A percentile compares a stretch with the other conserved stretches of the same genome.
phyloP scores from a whole-genome alignment of 2,888 invertebrate species.

The Trissolcus japonicus region DNA sequence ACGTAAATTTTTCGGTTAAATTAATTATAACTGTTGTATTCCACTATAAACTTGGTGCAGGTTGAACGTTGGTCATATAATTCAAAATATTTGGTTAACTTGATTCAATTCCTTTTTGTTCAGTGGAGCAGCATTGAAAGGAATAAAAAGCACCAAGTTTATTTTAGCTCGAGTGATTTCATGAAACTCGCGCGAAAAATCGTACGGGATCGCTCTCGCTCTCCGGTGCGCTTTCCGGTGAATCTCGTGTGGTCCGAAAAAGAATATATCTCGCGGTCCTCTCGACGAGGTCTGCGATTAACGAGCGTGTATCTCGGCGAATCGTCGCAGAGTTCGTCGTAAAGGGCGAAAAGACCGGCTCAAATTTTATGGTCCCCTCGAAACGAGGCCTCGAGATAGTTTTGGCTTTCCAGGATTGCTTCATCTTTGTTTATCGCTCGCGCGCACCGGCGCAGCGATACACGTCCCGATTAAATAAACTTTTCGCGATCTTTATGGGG shows the following conservation, averaged over 20 bases:
- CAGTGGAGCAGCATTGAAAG: not conserved
- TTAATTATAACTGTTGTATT: too few species aligned
- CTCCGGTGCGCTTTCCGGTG: constrained; percentile 22
- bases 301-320: constrained; percentile 55
- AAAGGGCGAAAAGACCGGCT: constrained; percentile 60
- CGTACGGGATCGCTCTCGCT: constrained; percentile 26
- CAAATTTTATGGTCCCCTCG: constrained; percentile 59
- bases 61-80: too few species aligned
- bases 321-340: constrained; percentile 58
- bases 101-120: too few species aligned
- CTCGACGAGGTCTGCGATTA: constrained; percentile 57
- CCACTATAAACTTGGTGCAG: too few species aligned
- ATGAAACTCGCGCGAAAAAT: constrained; percentile 51
- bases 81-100: too few species aligned
- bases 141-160: constrained; percentile 26
- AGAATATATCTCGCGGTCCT: constrained; percentile 52
- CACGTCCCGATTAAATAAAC: constrained; percentile 64
- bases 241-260: constrained; percentile 28
- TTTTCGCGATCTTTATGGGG: constrained; percentile 43
- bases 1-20: too few species aligned
- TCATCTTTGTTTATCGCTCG: constrained; percentile 59
- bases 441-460: constrained; percentile 49
- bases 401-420: constrained; percentile 58
- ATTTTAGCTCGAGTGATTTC: constrained; percentile 29
- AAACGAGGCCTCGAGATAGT: constrained; percentile 50